Percentiles rank a stretch among this genome's conserved stretches.
Evolutionary conservation across 2,888 invertebrate species (phyloP).

Genomic region (Dryomyza anilis): DNA sequence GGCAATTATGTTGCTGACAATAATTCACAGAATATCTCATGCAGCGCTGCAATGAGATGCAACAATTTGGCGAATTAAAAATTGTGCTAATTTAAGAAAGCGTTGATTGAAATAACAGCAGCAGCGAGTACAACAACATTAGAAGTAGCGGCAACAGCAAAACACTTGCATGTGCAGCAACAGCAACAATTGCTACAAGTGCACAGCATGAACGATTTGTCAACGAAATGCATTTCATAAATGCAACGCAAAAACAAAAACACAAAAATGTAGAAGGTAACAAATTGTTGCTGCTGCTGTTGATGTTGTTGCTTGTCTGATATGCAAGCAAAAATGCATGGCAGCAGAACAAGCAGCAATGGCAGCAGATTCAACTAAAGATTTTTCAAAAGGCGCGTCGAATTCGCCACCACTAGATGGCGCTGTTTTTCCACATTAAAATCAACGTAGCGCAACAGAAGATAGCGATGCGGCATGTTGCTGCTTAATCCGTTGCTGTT

Average conservation of each 20-base stretch:
- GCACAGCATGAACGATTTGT: constrained; percentile 16
- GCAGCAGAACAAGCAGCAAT: no score
- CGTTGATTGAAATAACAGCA: constrained; percentile 10
- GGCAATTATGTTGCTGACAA: neutral
- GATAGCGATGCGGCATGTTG: neutral
- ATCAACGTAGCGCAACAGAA: neutral
- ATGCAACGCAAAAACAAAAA: constrained; percentile 19
- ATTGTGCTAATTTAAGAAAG: constrained; percentile 12
- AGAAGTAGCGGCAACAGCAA: neutral
- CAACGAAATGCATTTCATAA: constrained; percentile 16
- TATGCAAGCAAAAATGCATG: neutral
- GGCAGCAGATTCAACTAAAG: no score
- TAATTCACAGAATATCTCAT: neutral
- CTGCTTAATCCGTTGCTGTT: neutral
- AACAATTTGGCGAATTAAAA: constrained; percentile 12
- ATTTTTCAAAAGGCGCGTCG: no score
- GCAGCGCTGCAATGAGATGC: neutral
- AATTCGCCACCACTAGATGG: neutral
- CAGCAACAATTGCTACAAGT: constrained; percentile 24
- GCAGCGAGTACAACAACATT: neutral
- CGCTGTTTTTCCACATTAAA: neutral
- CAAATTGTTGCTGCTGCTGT: neutral
- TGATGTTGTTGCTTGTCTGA: neutral
- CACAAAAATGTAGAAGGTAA: neutral
- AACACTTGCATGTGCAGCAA: constrained; percentile 10